Conservation (phyloP, 2,797 vertebrate genomes). For the Brachyrhaphis roseni region DNA sequence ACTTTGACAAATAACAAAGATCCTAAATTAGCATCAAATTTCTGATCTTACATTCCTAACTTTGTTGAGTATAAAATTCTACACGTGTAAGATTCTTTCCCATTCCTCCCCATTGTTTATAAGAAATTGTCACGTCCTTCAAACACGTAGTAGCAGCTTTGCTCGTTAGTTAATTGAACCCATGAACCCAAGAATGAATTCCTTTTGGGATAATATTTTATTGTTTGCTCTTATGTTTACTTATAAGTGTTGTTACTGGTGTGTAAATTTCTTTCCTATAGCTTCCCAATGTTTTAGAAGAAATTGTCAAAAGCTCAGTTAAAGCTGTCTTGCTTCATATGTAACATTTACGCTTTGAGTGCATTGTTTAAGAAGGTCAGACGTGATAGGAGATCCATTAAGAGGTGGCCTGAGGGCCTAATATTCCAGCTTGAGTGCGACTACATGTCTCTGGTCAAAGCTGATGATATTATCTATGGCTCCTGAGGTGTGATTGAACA, state of each 20-base stretch:
- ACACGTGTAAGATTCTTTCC: conserved; percentile 11
- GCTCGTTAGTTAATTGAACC: no score
- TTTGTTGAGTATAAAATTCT: neutral
- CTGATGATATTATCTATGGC: conserved; percentile 49
- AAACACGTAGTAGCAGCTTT: conserved; percentile 34
- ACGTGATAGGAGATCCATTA: conserved; percentile 48
- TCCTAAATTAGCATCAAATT: conserved; percentile 18
- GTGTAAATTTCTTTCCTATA: conserved; percentile 16
- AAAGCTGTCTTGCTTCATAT: conserved; percentile 33
- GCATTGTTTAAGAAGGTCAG: conserved; percentile 48
- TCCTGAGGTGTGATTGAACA: conserved; percentile 34
- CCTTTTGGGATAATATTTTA: neutral
- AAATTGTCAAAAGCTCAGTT: conserved; percentile 19
- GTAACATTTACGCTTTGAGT: conserved; percentile 31
- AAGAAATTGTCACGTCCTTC: conserved; percentile 9
- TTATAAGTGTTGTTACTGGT: conserved; percentile 3
- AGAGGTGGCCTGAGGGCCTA: conserved; percentile 51
- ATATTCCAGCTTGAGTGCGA: conserved; percentile 13
- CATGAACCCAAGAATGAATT: no score
- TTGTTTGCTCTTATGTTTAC: conserved; percentile 15
- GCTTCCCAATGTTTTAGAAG: conserved; percentile 35
- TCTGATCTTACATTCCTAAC: neutral
- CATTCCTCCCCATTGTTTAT: conserved; percentile 34
- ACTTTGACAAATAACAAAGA: neutral
- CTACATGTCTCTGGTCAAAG: conserved; percentile 32